Evolutionary conservation across 2,888 invertebrate species (phyloP), one percentile per base, ranked within the genome.

Genomic region (Sabatieria punctata): DNA sequence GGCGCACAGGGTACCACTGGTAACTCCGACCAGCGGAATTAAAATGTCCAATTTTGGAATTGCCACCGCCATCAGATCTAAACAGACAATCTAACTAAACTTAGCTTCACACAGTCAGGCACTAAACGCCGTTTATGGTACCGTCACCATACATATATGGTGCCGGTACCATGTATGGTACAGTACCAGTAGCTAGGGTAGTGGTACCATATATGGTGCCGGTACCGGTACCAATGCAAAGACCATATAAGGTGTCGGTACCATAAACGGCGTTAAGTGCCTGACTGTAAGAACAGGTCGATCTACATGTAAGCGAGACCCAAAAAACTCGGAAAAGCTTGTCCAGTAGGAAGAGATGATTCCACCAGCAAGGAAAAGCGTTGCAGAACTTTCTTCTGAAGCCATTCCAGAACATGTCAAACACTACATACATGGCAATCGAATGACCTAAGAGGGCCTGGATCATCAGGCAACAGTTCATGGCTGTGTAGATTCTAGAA

Each of bases 11-110:
- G 82, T 79, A 1, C 85, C 85, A 63, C 82, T 82, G 65, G 85
- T 84, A 48, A 85, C 79, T 4, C 86, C 86, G 11, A 88, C 85
- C 43, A 86, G 70, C 0, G 85, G 84, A 51, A 85, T 85, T 43
- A 85, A 81, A n/a, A 81, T 77, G 45, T 82, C 82, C 55, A 86
- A 68, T 65, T 84, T 80, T 3, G 85, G 85, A 61, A 86, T 81
- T 36, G 80, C 72, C 3, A 80, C 79, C 3, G 85, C 85, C 55
- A 85, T 72, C 27, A 77, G 67, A 71, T 85, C 78, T 54, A 74
- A 2, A 73, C 70, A 51, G 52, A 50, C 52, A 2, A 13, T 11
- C 11, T 15, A 15, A 4, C 23, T 21, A 19, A 19, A 36, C 15
- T n/a, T n/a, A n/a, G n/a, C n/a, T n/a, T n/a, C n/a, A n/a, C n/a